phyloP scores from a whole-genome alignment of 1,140 invertebrate species.

The Helicoverpa armigera region DNA sequence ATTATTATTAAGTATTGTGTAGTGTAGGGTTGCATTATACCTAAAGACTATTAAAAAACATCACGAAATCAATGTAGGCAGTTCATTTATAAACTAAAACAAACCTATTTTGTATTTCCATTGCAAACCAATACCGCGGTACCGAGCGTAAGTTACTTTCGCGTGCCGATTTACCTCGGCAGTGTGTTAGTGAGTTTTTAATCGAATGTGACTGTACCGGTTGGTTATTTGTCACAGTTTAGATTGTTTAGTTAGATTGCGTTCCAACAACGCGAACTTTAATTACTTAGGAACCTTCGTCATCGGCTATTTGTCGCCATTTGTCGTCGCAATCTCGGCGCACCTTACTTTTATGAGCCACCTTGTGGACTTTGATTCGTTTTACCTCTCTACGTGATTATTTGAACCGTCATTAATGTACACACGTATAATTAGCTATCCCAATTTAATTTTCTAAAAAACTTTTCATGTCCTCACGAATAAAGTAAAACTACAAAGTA shows the following conservation, averaged over 20 bases:
- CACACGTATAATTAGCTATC: background rate
- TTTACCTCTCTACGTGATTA: slow-evolving; percentile 31
- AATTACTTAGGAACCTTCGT: slow-evolving; percentile 65
- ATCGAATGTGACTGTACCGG: slow-evolving; percentile 39
- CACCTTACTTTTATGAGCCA: slow-evolving; percentile 48
- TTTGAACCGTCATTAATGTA: background rate
- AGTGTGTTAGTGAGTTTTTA: slow-evolving; percentile 31
- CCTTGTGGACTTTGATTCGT: slow-evolving; percentile 48
- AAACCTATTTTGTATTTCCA: too few relatives aligned
- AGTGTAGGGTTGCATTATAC: too few relatives aligned
- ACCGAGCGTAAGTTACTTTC: background rate
- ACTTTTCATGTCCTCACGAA: background rate
- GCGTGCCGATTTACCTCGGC: slow-evolving; percentile 8
- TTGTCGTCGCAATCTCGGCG: slow-evolving; percentile 44
- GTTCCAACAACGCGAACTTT: slow-evolving; percentile 56
- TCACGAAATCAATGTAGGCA: too few relatives aligned
- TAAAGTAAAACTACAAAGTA: too few relatives aligned
- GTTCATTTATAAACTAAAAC: too few relatives aligned
- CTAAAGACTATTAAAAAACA: too few relatives aligned
- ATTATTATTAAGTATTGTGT: too few relatives aligned
- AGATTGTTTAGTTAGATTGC: slow-evolving; percentile 58
- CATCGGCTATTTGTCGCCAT: slow-evolving; percentile 53
- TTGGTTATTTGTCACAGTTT: slow-evolving; percentile 56
- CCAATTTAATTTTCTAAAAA: slow-evolving; percentile 12
- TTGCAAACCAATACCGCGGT: background rate